Conservation (phyloP, 2,797 vertebrate species). For the Nasua narica region DNA sequence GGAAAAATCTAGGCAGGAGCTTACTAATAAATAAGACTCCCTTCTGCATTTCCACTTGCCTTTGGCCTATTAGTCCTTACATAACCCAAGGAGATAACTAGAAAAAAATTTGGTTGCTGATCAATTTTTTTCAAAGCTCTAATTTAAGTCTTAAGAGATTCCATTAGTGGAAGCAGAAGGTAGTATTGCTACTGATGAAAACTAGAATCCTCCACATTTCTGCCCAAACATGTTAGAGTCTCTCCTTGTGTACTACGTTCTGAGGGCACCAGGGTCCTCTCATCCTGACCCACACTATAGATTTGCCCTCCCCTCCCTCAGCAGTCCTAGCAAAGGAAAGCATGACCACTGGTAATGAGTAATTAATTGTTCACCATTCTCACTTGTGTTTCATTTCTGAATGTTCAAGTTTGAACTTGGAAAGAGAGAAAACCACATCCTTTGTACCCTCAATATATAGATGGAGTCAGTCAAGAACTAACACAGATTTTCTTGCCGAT, state of each 20-base stretch:
- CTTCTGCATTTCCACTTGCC: neutral
- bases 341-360: fast-evolving
- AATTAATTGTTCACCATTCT: neutral
- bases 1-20: neutral
- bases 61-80: neutral
- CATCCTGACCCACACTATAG: neutral
- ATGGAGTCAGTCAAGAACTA: neutral
- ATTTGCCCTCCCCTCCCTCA: neutral
- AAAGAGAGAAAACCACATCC: conserved; percentile 77
- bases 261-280: neutral
- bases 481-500: neutral
- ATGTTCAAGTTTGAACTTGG: neutral
- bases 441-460: conserved; percentile 44
- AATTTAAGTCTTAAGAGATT: neutral
- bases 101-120: neutral
- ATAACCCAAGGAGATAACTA: neutral
- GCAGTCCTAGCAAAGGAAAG: fast-evolving
- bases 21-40: neutral
- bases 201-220: neutral
- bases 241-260: neutral
- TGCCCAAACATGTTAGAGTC: neutral
- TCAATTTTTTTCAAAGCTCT: neutral
- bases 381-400: neutral
- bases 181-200: neutral
- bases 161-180: neutral